These are phyloP conservation scores for Mobula birostris DNA, from an alignment of 2,113 vertebrate species.

Conservation along the genomic window DNA sequence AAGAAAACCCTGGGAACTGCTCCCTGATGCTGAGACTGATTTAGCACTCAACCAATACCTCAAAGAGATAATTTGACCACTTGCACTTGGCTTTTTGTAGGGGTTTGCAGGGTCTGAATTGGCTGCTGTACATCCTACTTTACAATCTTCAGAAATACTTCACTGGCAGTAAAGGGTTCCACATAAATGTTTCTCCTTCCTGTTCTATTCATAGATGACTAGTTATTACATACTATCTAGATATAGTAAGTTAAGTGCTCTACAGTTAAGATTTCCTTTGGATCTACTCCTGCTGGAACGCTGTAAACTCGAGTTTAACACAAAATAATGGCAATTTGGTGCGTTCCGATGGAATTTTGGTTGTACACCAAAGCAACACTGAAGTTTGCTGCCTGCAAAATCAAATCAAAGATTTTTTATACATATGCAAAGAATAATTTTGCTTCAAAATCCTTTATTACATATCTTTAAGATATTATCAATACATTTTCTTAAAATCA, in stretches of 20 bases:
- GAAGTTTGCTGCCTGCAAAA: background rate
- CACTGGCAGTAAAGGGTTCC: background rate
- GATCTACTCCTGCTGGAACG: background rate
- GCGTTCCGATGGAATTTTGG: background rate
- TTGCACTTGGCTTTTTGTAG: background rate
- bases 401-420: too few relatives aligned
- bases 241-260: background rate
- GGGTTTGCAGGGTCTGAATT: background rate
- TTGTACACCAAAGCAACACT: background rate
- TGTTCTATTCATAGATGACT: background rate
- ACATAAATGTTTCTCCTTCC: background rate
- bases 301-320: background rate
- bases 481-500: too few relatives aligned
- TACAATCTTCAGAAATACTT: background rate
- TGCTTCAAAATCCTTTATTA: too few relatives aligned
- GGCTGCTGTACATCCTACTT: background rate
- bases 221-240: background rate
- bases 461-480: too few relatives aligned
- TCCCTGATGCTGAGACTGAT: background rate
- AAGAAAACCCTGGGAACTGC: background rate
- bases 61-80: too few relatives aligned
- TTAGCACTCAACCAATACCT: background rate
- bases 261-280: background rate
- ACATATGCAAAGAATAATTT: too few relatives aligned
- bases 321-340: background rate